phyloP scores from a whole-genome alignment of 2,888 invertebrate species.

The Callosobruchus maculatus region DNA sequence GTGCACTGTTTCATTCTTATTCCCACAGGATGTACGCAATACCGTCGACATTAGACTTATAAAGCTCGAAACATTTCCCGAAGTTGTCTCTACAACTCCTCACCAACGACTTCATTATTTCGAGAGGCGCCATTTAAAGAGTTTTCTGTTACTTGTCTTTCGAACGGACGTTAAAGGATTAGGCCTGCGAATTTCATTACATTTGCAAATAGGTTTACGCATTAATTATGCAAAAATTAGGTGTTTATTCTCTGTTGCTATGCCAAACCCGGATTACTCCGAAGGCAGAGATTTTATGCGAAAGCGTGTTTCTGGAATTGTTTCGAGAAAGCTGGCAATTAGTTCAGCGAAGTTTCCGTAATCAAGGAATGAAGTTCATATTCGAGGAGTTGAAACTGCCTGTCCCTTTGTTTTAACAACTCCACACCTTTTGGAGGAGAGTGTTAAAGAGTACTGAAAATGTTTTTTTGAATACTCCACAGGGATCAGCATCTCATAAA shows the following conservation, averaged over 20 bases:
- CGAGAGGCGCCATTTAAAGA: background rate
- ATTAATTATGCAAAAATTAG: slow-evolving; percentile 32
- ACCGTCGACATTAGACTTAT: background rate
- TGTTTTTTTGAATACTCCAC: too few relatives aligned
- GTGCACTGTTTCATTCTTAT: background rate
- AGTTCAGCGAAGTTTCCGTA: too few relatives aligned
- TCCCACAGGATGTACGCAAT: background rate
- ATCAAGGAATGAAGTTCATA: too few relatives aligned
- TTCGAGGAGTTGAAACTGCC: background rate
- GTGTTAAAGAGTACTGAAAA: too few relatives aligned
- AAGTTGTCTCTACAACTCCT: background rate
- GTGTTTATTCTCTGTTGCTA: slow-evolving; percentile 29
- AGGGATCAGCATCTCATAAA: too few relatives aligned
- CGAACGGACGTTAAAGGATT: slow-evolving; percentile 24
- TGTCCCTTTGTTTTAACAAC: background rate
- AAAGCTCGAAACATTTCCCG: background rate
- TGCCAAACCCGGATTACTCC: slow-evolving; percentile 17
- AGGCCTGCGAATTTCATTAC: slow-evolving; percentile 26
- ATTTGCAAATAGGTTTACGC: slow-evolving; percentile 26
- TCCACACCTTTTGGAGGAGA: too few relatives aligned
- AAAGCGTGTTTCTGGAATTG: background rate
- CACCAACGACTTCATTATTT: background rate
- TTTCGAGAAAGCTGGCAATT: background rate
- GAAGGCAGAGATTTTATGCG: background rate
- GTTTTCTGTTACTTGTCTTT: background rate